A percentile compares a stretch with the other conserved stretches of the same genome.
Conservation (phyloP, 2,888 invertebrate species). For the Chloroclystis v-ata region DNA sequence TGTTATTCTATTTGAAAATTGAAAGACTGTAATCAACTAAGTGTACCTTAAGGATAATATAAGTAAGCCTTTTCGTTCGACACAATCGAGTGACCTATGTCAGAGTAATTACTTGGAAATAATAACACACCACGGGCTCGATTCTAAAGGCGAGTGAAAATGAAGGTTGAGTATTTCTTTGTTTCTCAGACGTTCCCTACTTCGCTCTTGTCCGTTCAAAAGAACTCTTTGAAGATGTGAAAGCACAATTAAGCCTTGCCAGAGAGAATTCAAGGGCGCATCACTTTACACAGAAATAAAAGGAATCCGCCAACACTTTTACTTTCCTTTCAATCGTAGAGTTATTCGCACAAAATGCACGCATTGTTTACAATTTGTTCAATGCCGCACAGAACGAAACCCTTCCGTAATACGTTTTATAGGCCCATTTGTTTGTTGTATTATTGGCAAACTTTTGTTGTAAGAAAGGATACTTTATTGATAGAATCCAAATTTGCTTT, state of each 20-base stretch:
- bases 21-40: not conserved
- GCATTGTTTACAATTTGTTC: constrained; percentile 51
- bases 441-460: constrained; percentile 8
- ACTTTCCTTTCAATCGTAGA: constrained; percentile 57
- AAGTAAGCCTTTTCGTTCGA: not conserved
- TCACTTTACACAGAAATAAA: constrained; percentile 60
- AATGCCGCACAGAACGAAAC: constrained; percentile 39
- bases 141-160: constrained; percentile 47
- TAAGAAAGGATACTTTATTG: constrained; percentile 20
- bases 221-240: constrained; percentile 72
- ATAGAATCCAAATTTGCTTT: constrained; percentile 1
- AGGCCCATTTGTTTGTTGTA: constrained; percentile 32
- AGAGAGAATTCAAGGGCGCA: constrained; percentile 68
- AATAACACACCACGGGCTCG: constrained; percentile 26
- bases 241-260: constrained; percentile 74
- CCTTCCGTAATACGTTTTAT: constrained; percentile 40
- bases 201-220: constrained; percentile 49
- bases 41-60: not conserved
- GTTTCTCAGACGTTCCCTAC: constrained; percentile 48
- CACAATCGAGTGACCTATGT: not conserved
- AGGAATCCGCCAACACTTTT: constrained; percentile 63
- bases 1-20: no score
- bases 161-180: constrained; percentile 55
- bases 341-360: constrained; percentile 49
- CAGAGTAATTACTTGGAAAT: constrained; percentile 9